A percentile compares a stretch with the other conserved stretches of the same genome.
These are phyloP conservation scores for Arrhamphus sclerolepis DNA, from an alignment of 2,797 vertebrate species.

Conservation along the genomic window DNA sequence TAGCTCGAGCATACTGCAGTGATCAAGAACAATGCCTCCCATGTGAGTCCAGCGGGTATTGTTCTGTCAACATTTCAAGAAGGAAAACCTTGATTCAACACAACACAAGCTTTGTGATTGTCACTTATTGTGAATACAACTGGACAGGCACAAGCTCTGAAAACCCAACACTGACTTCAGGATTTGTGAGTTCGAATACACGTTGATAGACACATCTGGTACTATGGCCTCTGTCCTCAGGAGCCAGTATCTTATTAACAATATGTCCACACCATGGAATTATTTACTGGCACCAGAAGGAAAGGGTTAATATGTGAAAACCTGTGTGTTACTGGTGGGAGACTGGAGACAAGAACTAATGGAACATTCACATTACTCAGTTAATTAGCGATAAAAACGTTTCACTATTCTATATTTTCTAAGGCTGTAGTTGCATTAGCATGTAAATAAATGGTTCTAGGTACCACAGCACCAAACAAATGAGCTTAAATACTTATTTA, in stretches of 20 bases:
- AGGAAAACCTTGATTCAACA: constrained; percentile 26
- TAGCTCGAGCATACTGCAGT: not conserved
- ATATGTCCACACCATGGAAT: not conserved
- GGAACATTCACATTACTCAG: too few relatives aligned
- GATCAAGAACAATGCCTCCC: constrained; percentile 4
- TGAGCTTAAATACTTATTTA: too few relatives aligned
- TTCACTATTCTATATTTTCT: too few relatives aligned
- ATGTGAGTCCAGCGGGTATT: not conserved
- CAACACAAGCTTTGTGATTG: constrained; percentile 50
- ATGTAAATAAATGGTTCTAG: too few relatives aligned
- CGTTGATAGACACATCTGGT: constrained; percentile 3
- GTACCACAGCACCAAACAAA: too few relatives aligned
- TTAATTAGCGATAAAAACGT: too few relatives aligned
- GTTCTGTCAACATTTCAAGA: constrained; percentile 28
- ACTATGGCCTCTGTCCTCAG: not conserved
- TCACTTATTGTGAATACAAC: constrained; percentile 46
- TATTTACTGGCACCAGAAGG: not conserved
- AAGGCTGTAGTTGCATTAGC: too few relatives aligned
- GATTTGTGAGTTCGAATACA: constrained; percentile 14
- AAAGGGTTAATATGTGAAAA: not conserved
- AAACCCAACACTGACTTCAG: constrained; percentile 38
- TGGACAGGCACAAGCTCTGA: constrained; percentile 29
- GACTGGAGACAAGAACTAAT: too few relatives aligned
- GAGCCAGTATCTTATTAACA: constrained; percentile 16
- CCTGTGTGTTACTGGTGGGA: not conserved